Base-by-base conservation (phyloP, 1,140 invertebrate genomes). In the Aphis craccivora region DNA sequence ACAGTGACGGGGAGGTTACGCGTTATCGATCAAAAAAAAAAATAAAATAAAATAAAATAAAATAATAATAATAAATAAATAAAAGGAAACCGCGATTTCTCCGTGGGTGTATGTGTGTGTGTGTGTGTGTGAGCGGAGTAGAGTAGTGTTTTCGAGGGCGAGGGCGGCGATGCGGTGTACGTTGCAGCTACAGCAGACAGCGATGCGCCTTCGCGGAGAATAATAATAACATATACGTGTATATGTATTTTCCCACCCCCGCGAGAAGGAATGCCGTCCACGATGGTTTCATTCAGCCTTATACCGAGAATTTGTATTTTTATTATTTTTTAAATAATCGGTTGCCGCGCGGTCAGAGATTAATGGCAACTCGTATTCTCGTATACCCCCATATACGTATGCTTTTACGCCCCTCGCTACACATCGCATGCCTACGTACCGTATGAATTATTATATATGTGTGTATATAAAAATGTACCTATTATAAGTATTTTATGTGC, bases 21-120 rank as follows among this genome's bases (percentile, higher is more conserved):
- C 91, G 81, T 93, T 93, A 93, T 93, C 91, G 91, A 93, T 93
- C 91, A 93, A 84, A 93, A 84, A 86, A 30, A 93, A 48, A 81
- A 91, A 81, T 86, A 92, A 43, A 84, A 92, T 4, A 67, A 53
- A 2, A 90, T n/a, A n/a, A n/a, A n/a, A n/a, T n/a, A 37, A 37
- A 91, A 91, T 48, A 51, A 51, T 51, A 51, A 51, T 51, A 51
- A 51, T 51, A 35, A 92, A 51, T 30, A 45, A 91, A 48, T 60
- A 90, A 76, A 83, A 93, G n/a, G 45, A 35, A 93, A 93, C 91
- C 45, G 91, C 91, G 91, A 86, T 93, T 53, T 53, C 40, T 81
- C 81, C 40, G 30, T 22, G 89, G 23, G 35, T 87, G 43, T 8
- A n/a, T 35, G 87, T 51, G 40, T 23, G 40, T 51, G 45, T 35